These are phyloP conservation scores for Muntiacus muntjak DNA, from an alignment of 2,113 vertebrate genomes.

Conservation along the genomic window DNA sequence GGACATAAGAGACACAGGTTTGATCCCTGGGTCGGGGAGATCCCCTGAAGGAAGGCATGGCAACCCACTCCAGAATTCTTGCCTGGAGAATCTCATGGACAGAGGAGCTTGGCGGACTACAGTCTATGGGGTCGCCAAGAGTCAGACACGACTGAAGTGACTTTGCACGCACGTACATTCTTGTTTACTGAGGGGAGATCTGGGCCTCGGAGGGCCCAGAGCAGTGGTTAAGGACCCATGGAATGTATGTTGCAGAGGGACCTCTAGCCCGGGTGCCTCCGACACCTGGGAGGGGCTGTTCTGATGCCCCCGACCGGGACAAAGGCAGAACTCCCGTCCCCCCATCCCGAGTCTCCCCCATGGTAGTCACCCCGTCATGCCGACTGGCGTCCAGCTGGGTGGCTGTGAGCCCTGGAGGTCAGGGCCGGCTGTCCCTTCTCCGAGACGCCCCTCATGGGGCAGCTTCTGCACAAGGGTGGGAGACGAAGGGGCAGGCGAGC, in stretches of 20 bases:
- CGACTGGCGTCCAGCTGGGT: not conserved
- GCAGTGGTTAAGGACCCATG: not conserved
- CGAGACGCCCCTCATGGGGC: accelerated
- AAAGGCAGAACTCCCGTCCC: not conserved
- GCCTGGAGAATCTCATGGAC: too few relatives aligned
- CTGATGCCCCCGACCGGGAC: not conserved
- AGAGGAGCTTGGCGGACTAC: too few relatives aligned
- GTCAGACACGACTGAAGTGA: not conserved
- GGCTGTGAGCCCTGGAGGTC: not conserved
- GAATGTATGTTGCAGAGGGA: not conserved
- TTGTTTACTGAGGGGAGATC: not conserved
- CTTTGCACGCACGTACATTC: not conserved
- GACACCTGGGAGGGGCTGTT: not conserved
- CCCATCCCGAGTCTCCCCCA: accelerated
- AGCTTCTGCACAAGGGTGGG: not conserved
- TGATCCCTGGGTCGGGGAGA: too few relatives aligned
- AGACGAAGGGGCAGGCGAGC: not conserved
- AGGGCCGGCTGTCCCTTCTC: not conserved
- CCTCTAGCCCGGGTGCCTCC: not conserved
- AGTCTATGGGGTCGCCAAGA: not conserved
- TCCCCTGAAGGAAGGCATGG: too few relatives aligned
- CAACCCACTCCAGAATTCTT: too few relatives aligned
- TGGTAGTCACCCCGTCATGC: accelerated
- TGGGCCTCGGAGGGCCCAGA: not conserved
- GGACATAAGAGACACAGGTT: too few relatives aligned